phyloP scores from a whole-genome alignment of 2,888 invertebrate genomes.

The Mythimna pallens region DNA sequence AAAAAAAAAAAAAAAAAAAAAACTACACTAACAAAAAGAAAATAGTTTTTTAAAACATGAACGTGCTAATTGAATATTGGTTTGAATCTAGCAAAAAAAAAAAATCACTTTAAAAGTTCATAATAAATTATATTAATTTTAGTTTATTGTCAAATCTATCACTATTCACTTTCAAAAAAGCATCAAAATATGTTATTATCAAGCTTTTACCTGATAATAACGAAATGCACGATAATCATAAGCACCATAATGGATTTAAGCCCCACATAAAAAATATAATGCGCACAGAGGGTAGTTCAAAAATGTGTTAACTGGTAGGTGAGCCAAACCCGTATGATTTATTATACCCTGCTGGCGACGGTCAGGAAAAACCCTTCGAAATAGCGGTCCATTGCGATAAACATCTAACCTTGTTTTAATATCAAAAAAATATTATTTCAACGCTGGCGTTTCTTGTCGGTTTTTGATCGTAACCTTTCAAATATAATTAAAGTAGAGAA shows the following conservation, averaged over 20 bases:
- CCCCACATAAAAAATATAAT: slow-evolving; percentile 51
- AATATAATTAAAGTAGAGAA: slow-evolving; percentile 33
- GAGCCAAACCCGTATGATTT: slow-evolving; percentile 73
- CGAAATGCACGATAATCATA: slow-evolving; percentile 15
- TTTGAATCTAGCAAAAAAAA: too few species aligned
- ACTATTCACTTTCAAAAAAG: too few species aligned
- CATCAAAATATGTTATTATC: not conserved
- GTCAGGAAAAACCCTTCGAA: slow-evolving; percentile 69
- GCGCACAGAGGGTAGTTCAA: slow-evolving; percentile 64
- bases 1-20: too few species aligned
- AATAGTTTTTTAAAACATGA: too few species aligned
- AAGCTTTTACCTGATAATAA: not conserved
- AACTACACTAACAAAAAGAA: too few species aligned
- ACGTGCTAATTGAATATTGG: too few species aligned
- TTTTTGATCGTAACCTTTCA: slow-evolving; percentile 34
- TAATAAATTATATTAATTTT: too few species aligned
- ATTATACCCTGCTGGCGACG: slow-evolving; percentile 70
- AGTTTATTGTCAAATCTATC: not conserved
- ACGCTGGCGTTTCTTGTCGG: slow-evolving; percentile 40
- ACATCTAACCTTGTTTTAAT: slow-evolving; percentile 69
- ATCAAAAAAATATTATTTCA: slow-evolving; percentile 57
- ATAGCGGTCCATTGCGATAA: slow-evolving; percentile 64
- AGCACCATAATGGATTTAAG: slow-evolving; percentile 30
- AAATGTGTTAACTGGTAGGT: slow-evolving; percentile 73
- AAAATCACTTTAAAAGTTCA: too few species aligned